Base-by-base conservation (phyloP, 2,797 vertebrate species). In the Mionectes olivaceus region DNA sequence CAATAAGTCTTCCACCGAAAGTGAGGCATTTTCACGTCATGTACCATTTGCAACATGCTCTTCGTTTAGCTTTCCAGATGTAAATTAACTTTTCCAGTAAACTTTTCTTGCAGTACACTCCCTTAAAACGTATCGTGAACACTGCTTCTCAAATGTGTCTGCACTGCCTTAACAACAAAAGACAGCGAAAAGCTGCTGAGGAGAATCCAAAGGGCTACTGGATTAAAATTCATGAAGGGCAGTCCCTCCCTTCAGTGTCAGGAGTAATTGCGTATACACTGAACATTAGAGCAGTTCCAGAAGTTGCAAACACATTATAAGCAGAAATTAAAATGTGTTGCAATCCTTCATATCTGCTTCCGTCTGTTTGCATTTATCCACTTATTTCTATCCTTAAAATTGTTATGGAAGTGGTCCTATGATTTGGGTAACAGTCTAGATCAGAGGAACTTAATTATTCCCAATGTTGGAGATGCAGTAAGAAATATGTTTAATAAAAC, bases 201-300 rank as follows among this genome's bases (percentile, higher is more conserved):
- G 49, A 84, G 37, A 93, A 93, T 81, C 70, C 33, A 87, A 93
- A 93, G 74, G 84, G 70, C 86, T 80, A 25, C 35, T 63, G 69
- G 65, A 95, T 96, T 95, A 87, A 97, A 96, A 96, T 79, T 92
- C 64, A 77, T 53, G 46, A 94, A 92, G n/a, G 88, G n/a, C 71
- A 68, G 35, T 67, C 76, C 94, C 80, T 92, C 78, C 79, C 55
- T 60, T 81, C 76, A 64, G 65, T 84, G 67, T 92, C 90, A 90
- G 53, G 87, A 87, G 50, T 80, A 93, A 94, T 30, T 92, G 70
- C 43, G 53, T 43, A 82, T 27, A 80, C 56, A 37, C 21, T 53
- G 65, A 89, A 92, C 81, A 79, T 53, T 43, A 92, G 18, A 56
- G 80, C 65, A 39, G 70, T 52, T 92, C 87, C 77, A 91, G 52